Conservation (phyloP, 2,888 invertebrate species). For the Tanypteryx hageni region DNA sequence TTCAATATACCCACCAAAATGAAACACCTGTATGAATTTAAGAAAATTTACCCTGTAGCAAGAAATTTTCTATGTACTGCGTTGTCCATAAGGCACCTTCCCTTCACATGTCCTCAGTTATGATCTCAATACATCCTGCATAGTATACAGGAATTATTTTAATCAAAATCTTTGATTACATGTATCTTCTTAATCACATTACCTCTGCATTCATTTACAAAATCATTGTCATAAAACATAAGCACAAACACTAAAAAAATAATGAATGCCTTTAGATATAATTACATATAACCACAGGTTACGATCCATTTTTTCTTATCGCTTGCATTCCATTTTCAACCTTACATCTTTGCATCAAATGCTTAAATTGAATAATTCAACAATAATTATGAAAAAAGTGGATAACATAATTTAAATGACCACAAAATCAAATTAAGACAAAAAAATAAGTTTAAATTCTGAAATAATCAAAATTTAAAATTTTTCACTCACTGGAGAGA, state of each 20-base stretch:
- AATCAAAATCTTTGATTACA: neutral
- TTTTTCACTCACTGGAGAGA: conserved; percentile 2
- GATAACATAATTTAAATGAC: neutral
- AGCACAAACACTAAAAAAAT: neutral
- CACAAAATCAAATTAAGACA: neutral
- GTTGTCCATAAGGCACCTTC: conserved; percentile 64
- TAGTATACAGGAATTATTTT: neutral
- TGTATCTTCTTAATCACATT: neutral
- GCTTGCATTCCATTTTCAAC: neutral
- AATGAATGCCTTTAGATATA: too few species aligned
- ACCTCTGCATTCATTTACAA: neutral
- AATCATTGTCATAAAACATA: neutral
- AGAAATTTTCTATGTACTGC: conserved; percentile 47
- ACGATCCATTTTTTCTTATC: neutral
- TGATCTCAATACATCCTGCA: neutral
- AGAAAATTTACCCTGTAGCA: conserved; percentile 60
- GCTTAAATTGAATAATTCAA: neutral
- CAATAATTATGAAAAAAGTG: neutral
- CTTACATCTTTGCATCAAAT: neutral
- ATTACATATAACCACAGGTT: too few species aligned
- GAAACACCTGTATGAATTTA: conserved; percentile 17
- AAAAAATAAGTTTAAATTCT: neutral
- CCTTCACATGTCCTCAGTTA: conserved; percentile 23
- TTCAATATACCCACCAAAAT: neutral
- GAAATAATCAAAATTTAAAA: neutral